Conservation (phyloP, 2,888 invertebrate species). For the Thecophora atra region DNA sequence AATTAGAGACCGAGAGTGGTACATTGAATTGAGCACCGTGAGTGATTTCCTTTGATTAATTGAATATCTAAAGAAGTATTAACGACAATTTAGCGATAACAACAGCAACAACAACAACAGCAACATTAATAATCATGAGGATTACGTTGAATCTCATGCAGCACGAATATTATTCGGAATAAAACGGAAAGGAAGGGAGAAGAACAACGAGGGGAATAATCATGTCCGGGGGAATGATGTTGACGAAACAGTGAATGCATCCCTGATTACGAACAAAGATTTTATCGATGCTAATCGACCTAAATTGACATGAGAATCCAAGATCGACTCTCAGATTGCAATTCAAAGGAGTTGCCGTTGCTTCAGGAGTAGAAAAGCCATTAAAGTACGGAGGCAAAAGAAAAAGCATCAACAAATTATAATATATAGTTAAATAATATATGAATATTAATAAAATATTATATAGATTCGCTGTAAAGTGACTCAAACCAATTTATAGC, state of each 20-base stretch:
- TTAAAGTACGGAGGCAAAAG: not conserved
- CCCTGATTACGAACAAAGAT: slow-evolving; percentile 30
- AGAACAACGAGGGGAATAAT: slow-evolving; percentile 9
- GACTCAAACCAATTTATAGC: too few relatives aligned
- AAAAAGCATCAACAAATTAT: too few relatives aligned
- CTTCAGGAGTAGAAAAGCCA: not conserved
- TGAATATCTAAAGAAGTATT: slow-evolving; percentile 35
- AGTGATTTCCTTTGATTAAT: slow-evolving; percentile 38
- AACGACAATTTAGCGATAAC: slow-evolving; percentile 25
- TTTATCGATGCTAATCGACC: slow-evolving; percentile 25
- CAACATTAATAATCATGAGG: slow-evolving; percentile 19
- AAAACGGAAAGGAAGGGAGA: not conserved
- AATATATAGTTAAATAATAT: too few relatives aligned
- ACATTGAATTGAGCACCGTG: slow-evolving; percentile 27
- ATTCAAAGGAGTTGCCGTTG: not conserved
- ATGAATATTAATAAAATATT: too few relatives aligned
- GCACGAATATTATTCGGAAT: slow-evolving; percentile 6
- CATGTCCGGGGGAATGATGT: slow-evolving; percentile 15
- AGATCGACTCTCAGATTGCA: not conserved
- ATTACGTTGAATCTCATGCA: slow-evolving; percentile 10
- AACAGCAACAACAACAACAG: slow-evolving; percentile 1
- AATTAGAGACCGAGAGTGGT: slow-evolving; percentile 25
- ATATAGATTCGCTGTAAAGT: too few relatives aligned
- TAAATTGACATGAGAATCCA: slow-evolving; percentile 32
- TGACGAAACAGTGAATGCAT: slow-evolving; percentile 23